Conservation (phyloP, 2,797 vertebrate species). For the Brotula barbata region DNA sequence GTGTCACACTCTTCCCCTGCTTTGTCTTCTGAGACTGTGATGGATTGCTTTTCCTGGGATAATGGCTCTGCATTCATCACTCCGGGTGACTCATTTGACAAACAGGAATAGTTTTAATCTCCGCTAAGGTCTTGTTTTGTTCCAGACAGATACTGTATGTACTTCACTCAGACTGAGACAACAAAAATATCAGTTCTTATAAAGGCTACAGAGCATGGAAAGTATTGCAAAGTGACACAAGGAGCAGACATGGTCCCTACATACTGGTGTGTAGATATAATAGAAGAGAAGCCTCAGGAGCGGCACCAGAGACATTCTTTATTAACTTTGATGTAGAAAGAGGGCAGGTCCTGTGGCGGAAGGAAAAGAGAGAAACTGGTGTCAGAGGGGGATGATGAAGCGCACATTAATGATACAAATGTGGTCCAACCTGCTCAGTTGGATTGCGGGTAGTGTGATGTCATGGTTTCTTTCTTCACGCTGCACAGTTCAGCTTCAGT, state of each 20-base stretch:
- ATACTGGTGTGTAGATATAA: constrained; percentile 16
- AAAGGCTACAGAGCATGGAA: not conserved
- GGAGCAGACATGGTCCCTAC: not conserved
- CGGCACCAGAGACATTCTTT: constrained; percentile 20
- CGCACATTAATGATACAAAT: constrained; percentile 49
- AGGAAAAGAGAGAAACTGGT: not conserved
- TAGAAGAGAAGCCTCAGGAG: constrained; percentile 10
- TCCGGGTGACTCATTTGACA: constrained; percentile 37
- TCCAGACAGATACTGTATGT: not conserved
- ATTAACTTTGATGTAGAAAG: constrained; percentile 42
- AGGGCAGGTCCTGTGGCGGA: constrained; percentile 11
- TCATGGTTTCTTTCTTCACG: constrained; percentile 61
- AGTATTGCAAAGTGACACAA: not conserved
- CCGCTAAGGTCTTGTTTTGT: constrained; percentile 27
- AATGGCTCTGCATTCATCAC: constrained; percentile 57
- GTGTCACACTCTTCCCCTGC: constrained; percentile 3
- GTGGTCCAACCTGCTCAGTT: constrained; percentile 70
- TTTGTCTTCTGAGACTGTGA: constrained; percentile 46
- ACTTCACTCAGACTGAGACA: not conserved
- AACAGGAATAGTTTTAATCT: constrained; percentile 12
- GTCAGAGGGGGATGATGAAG: not conserved
- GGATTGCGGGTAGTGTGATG: constrained; percentile 75
- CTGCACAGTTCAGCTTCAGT: constrained; percentile 46
- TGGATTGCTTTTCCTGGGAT: constrained; percentile 47
- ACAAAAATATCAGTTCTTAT: constrained; percentile 6